These are phyloP conservation scores for Vesta saturnalis DNA, from an alignment of 2,888 invertebrate species.

Conservation along the genomic window DNA sequence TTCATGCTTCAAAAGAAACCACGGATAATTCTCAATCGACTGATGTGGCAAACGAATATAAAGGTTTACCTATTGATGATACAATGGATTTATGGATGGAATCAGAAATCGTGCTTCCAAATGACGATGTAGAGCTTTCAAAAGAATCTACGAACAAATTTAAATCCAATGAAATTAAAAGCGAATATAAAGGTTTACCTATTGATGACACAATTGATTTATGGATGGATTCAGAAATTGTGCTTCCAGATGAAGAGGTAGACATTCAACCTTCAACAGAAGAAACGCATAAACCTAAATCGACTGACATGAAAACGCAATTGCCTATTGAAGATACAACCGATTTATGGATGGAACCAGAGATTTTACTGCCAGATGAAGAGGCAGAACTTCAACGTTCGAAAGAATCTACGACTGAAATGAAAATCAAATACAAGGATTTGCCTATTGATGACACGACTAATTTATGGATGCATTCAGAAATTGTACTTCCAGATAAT, in stretches of 20 bases:
- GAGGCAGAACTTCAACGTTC: too few species aligned
- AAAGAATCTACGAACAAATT: too few species aligned
- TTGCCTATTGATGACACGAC: conserved; percentile 39
- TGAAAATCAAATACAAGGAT: conserved; percentile 35
- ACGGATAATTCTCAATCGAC: too few species aligned
- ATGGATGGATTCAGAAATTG: conserved; percentile 46
- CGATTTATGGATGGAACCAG: neutral
- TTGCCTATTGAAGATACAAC: neutral
- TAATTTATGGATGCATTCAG: conserved; percentile 33
- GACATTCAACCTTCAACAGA: too few species aligned
- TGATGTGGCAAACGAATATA: conserved; percentile 19
- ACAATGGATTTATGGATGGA: conserved; percentile 51
- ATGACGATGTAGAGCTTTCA: conserved; percentile 12
- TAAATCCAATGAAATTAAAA: too few species aligned
- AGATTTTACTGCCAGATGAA: neutral
- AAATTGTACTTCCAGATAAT: conserved; percentile 33
- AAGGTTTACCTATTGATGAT: conserved; percentile 45
- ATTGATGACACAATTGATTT: conserved; percentile 47
- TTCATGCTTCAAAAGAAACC: too few species aligned
- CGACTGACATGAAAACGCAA: too few species aligned
- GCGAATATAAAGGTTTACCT: conserved; percentile 40
- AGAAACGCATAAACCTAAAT: neutral
- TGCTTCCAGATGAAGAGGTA: neutral
- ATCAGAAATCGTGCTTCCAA: conserved; percentile 25
- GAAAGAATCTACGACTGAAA: neutral